Conservation (phyloP, 2,888 invertebrate species). For the Campaea margaritaria region DNA sequence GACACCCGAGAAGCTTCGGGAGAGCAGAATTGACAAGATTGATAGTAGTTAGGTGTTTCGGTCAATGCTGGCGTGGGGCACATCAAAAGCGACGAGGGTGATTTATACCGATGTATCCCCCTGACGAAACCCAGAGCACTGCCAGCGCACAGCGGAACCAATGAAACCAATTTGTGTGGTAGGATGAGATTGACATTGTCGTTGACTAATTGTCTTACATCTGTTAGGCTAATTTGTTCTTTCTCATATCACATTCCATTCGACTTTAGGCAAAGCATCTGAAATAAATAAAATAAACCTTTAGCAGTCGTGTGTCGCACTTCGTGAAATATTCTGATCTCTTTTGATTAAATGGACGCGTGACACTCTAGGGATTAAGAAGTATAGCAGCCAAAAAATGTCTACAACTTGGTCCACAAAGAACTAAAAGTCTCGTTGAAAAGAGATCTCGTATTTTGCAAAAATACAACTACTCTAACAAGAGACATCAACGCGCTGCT, state of each 20-base stretch:
- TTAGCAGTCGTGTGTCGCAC: too few relatives aligned
- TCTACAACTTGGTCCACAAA: too few relatives aligned
- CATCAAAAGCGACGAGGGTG: constrained; percentile 73
- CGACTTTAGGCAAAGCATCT: background rate
- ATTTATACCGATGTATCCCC: constrained; percentile 63
- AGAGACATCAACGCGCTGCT: constrained; percentile 35
- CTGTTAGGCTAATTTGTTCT: constrained; percentile 23
- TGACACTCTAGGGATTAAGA: too few relatives aligned
- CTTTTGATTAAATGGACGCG: too few relatives aligned
- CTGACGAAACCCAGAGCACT: constrained; percentile 68
- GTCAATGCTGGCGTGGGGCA: constrained; percentile 61
- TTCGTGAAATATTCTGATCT: too few relatives aligned
- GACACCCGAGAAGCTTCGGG: constrained; percentile 60
- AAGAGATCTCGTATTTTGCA: background rate
- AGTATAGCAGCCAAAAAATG: too few relatives aligned
- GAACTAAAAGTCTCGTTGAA: too few relatives aligned
- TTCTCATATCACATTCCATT: background rate
- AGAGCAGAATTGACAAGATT: constrained; percentile 73
- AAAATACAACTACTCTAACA: constrained; percentile 2
- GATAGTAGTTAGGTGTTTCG: constrained; percentile 59
- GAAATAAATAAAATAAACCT: too few relatives aligned
- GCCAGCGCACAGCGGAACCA: constrained; percentile 49
- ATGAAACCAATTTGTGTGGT: constrained; percentile 59
- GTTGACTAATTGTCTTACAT: constrained; percentile 39
- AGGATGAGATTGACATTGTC: constrained; percentile 49